Conservation (phyloP, 2,888 invertebrate species). For the Tiliacea citrago region DNA sequence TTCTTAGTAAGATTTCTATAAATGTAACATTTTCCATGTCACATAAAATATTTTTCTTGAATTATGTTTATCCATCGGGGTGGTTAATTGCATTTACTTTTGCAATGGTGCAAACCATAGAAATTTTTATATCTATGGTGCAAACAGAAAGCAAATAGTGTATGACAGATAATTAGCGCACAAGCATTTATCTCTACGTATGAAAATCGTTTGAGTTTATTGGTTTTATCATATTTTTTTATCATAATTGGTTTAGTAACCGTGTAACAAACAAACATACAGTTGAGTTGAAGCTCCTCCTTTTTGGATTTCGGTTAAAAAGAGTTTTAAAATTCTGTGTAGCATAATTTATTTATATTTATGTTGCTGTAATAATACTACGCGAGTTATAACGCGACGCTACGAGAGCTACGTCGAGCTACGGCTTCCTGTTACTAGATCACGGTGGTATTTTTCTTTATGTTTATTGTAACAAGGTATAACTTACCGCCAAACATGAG, state of each 20-base stretch:
- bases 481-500: neutral
- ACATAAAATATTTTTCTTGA: neutral
- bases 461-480: neutral
- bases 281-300: too few relatives aligned
- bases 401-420: slow-evolving; percentile 2
- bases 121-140: too few relatives aligned
- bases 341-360: slow-evolving; percentile 7
- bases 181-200: neutral
- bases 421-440: neutral
- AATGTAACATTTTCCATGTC: neutral
- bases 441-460: neutral
- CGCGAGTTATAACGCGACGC: neutral
- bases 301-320: too few relatives aligned
- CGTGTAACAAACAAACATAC: too few relatives aligned
- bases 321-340: neutral
- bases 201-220: too few relatives aligned
- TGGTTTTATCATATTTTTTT: too few relatives aligned
- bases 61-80: too few relatives aligned
- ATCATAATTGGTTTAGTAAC: too few relatives aligned
- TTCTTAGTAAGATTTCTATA: neutral
- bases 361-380: neutral
- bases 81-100: neutral
- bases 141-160: neutral
- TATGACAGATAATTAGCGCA: neutral
- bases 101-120: neutral